Conservation (phyloP, 1,140 invertebrate species). For the Araneus ventricosus region DNA sequence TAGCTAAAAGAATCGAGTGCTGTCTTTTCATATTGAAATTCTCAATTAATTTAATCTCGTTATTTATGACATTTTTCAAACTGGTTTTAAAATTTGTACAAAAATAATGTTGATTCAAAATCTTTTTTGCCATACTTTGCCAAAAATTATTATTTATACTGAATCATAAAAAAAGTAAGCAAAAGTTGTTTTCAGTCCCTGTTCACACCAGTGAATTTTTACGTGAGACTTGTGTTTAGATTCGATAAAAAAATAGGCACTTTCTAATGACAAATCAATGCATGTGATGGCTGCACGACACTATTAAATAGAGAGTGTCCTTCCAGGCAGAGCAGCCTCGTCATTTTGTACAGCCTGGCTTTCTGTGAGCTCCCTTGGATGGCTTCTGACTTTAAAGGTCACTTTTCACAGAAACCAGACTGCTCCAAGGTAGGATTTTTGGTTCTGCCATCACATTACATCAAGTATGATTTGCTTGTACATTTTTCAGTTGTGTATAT, state of each 20-base stretch:
- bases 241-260: not conserved
- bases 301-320: slow-evolving; percentile 73
- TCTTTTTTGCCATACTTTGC: too few species aligned
- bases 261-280: slow-evolving; percentile 62
- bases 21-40: too few species aligned
- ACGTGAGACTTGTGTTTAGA: not conserved
- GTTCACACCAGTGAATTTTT: not conserved
- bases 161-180: too few species aligned
- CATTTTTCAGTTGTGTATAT: slow-evolving; percentile 1
- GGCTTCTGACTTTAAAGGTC: slow-evolving; percentile 61
- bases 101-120: too few species aligned
- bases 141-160: too few species aligned
- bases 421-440: slow-evolving; percentile 68
- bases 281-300: slow-evolving; percentile 70
- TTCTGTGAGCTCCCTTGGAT: slow-evolving; percentile 70
- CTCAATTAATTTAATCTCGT: too few species aligned
- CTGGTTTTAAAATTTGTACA: too few species aligned
- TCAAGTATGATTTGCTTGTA: slow-evolving; percentile 34
- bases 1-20: too few species aligned
- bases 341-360: slow-evolving; percentile 70
- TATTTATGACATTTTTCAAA: too few species aligned
- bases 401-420: slow-evolving; percentile 73
- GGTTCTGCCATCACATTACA: slow-evolving; percentile 46
- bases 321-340: slow-evolving; percentile 68
- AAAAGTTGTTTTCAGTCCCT: slow-evolving; percentile 40